Conservation (phyloP, 2,113 vertebrate species). For the Triplophysa rosa region DNA sequence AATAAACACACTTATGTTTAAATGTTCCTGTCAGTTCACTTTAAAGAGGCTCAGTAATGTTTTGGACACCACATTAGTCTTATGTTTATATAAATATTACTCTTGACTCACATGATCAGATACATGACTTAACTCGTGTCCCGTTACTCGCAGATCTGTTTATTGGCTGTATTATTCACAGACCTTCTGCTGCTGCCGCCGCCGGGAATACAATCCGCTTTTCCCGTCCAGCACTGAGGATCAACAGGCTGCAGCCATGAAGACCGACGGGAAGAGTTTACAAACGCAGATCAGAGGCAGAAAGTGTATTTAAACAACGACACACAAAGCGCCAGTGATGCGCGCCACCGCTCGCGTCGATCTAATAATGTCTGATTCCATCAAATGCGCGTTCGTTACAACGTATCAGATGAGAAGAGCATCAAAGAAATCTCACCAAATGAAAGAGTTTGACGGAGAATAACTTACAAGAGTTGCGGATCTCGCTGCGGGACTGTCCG, state of each 20-base stretch:
- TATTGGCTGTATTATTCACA: not conserved
- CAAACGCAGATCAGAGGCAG: not conserved
- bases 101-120: not conserved
- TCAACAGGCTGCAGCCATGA: constrained; percentile 69
- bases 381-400: constrained; percentile 1
- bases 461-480: constrained; percentile 64
- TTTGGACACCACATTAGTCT: not conserved
- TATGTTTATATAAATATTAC: not conserved
- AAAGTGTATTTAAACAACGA: not conserved
- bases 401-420: not conserved
- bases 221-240: constrained; percentile 64
- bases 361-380: not conserved
- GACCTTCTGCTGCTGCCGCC: constrained; percentile 16
- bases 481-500: constrained; percentile 53
- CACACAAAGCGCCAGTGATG: not conserved
- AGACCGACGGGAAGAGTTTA: constrained; percentile 50
- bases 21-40: too few species aligned
- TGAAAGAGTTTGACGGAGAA: not conserved
- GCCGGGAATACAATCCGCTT: constrained; percentile 72
- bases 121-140: not conserved
- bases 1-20: too few species aligned
- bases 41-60: not conserved
- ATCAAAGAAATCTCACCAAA: not conserved
- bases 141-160: constrained; percentile 40
- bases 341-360: not conserved